A percentile compares a stretch with the other conserved stretches of the same genome.
These are phyloP conservation scores for Dryobota labecula DNA, from an alignment of 2,888 invertebrate genomes.

Conservation along the genomic window DNA sequence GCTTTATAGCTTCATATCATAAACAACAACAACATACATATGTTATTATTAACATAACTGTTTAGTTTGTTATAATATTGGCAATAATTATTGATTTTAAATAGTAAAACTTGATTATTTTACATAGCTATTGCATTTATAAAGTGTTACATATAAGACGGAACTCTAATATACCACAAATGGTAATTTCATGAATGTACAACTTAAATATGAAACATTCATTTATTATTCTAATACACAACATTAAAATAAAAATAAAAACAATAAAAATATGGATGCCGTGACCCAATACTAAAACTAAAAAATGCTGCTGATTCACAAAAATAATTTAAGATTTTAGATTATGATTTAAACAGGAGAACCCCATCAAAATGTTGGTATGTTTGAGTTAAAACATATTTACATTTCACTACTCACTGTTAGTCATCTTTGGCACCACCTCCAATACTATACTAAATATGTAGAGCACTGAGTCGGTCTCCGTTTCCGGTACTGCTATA, in stretches of 20 bases:
- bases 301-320: conserved; percentile 30
- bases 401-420: conserved; percentile 52
- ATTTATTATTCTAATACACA: conserved; percentile 21
- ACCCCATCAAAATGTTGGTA: conserved; percentile 22
- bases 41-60: conserved; percentile 3
- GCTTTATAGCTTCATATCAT: too few relatives aligned
- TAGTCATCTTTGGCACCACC: conserved; percentile 82
- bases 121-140: not conserved
- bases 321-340: conserved; percentile 17
- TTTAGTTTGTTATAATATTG: not conserved
- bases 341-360: conserved; percentile 9
- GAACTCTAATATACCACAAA: conserved; percentile 35
- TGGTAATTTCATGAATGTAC: conserved; percentile 5
- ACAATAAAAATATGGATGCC: conserved; percentile 7
- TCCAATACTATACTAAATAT: conserved; percentile 73
- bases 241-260: not conserved
- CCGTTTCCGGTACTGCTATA: conserved; percentile 76
- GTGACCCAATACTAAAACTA: conserved; percentile 8
- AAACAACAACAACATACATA: too few relatives aligned
- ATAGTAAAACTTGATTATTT: not conserved
- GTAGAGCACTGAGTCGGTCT: conserved; percentile 73
- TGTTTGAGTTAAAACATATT: conserved; percentile 46
- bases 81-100: not conserved
- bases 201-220: conserved; percentile 14
- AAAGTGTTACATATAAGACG: conserved; percentile 20